A percentile compares a stretch with the other conserved stretches of the same genome.
Conservation (phyloP, 2,113 vertebrate genomes). For the Coptodon rendalli region DNA sequence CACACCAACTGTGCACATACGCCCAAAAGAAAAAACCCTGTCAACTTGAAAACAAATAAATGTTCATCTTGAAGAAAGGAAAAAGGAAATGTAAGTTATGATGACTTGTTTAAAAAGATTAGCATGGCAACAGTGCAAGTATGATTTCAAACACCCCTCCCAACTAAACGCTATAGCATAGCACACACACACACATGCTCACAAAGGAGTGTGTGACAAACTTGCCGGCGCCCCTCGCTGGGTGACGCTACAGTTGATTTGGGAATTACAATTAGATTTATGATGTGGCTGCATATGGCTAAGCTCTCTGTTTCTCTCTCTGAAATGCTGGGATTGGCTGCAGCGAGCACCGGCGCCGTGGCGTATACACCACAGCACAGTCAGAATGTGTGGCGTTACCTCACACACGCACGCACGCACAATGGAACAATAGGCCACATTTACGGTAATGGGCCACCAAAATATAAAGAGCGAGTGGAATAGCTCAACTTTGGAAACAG, state of each 20-base stretch:
- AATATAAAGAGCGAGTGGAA: slow-evolving; percentile 51
- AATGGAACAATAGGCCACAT: slow-evolving; percentile 61
- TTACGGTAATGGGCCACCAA: slow-evolving; percentile 54
- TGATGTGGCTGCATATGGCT: slow-evolving; percentile 74
- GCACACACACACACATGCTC: neutral
- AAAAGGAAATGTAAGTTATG: slow-evolving; percentile 78
- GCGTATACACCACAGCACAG: slow-evolving; percentile 45
- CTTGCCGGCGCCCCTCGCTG: slow-evolving; percentile 41
- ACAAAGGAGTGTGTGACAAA: slow-evolving; percentile 62
- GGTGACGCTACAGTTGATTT: slow-evolving; percentile 69
- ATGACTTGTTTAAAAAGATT: slow-evolving; percentile 57
- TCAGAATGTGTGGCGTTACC: slow-evolving; percentile 45
- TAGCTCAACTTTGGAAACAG: slow-evolving; percentile 43
- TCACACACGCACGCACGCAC: slow-evolving; percentile 28
- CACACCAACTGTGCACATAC: neutral
- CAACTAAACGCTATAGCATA: neutral
- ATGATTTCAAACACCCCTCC: slow-evolving; percentile 54
- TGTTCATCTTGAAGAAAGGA: slow-evolving; percentile 73
- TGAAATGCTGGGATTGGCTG: slow-evolving; percentile 40
- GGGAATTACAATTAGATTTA: slow-evolving; percentile 82
- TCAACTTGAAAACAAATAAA: slow-evolving; percentile 47
- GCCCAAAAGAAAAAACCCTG: neutral
- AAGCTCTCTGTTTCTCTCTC: slow-evolving; percentile 74
- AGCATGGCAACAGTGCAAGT: slow-evolving; percentile 67
- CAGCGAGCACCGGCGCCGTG: slow-evolving; percentile 52